A percentile compares a stretch with the other conserved stretches of the same genome.
These are phyloP conservation scores for Zaprionus ghesquierei DNA, from an alignment of 1,140 invertebrate species.

Conservation along the genomic window DNA sequence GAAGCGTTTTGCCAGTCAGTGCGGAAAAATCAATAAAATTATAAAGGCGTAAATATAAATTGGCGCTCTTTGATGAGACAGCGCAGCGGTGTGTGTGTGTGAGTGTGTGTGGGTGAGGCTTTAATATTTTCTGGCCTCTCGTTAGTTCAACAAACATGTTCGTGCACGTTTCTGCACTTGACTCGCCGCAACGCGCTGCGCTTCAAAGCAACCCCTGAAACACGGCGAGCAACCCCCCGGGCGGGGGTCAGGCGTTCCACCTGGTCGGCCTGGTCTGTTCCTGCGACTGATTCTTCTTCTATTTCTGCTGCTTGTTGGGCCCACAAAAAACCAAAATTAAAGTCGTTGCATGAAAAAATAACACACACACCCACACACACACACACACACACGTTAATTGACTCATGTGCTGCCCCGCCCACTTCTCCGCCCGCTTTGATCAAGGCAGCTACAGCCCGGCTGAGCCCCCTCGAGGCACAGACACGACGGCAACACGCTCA, in stretches of 20 bases:
- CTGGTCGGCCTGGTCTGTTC: conserved; percentile 45
- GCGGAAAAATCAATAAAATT: conserved; percentile 78
- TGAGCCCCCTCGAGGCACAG: conserved; percentile 22
- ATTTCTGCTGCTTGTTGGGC: not conserved
- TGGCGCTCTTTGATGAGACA: conserved; percentile 39
- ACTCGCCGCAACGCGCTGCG: conserved; percentile 36
- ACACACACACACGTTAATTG: conserved; percentile 60
- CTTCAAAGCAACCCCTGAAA: conserved; percentile 52
- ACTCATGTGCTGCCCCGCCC: conserved; percentile 52
- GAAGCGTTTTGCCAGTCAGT: conserved; percentile 50
- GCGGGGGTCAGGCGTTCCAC: conserved; percentile 54
- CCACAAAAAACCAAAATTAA: conserved; percentile 67
- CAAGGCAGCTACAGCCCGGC: not conserved
- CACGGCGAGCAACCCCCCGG: conserved; percentile 42
- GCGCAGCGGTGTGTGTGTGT: conserved; percentile 1
- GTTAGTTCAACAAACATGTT: conserved; percentile 65
- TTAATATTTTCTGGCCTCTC: conserved; percentile 21
- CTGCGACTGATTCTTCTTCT: not conserved
- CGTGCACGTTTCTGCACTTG: conserved; percentile 78
- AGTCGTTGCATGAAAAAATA: conserved; percentile 62
- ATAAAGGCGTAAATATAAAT: conserved; percentile 74
- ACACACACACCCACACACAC: conserved; percentile 25
- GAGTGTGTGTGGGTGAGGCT: conserved; percentile 7
- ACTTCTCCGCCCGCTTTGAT: not conserved
- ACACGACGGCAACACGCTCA: conserved; percentile 56